Evolutionary conservation across 2,113 vertebrate species (phyloP).

Genomic region (Platanista minor): DNA sequence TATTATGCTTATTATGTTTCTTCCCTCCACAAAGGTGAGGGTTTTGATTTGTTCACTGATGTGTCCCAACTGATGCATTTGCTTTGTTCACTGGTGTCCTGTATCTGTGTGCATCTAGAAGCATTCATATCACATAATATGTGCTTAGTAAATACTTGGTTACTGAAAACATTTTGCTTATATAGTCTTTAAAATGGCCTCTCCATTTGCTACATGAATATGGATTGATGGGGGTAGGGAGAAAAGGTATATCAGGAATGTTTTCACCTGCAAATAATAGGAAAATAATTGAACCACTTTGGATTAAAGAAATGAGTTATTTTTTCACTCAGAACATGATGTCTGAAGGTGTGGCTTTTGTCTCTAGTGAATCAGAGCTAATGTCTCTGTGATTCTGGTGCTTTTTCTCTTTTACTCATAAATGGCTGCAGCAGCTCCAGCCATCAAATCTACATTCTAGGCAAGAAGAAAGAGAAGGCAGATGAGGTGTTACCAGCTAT

Average conservation of each 20-base stretch:
- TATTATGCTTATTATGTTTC: background rate
- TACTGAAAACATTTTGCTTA: background rate
- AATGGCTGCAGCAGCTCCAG: background rate
- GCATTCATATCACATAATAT: background rate
- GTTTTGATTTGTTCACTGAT: background rate
- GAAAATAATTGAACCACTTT: background rate
- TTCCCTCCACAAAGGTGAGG: background rate
- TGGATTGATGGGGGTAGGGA: background rate
- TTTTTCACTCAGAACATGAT: background rate
- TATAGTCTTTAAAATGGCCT: background rate
- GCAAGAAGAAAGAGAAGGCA: background rate
- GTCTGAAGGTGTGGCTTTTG: background rate
- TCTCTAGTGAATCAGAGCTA: background rate
- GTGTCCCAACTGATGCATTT: background rate
- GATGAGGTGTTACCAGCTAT: background rate
- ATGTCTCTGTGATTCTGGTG: background rate
- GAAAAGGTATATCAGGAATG: background rate
- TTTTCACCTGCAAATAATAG: background rate
- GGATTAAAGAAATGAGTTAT: background rate
- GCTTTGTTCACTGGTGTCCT: background rate
- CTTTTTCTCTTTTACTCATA: background rate
- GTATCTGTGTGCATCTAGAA: background rate
- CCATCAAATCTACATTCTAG: background rate
- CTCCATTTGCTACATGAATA: background rate
- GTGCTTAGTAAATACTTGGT: background rate